A percentile compares a stretch with the other conserved stretches of the same genome.
Conservation (phyloP, 2,797 vertebrate genomes). For the Octomys mimax region DNA sequence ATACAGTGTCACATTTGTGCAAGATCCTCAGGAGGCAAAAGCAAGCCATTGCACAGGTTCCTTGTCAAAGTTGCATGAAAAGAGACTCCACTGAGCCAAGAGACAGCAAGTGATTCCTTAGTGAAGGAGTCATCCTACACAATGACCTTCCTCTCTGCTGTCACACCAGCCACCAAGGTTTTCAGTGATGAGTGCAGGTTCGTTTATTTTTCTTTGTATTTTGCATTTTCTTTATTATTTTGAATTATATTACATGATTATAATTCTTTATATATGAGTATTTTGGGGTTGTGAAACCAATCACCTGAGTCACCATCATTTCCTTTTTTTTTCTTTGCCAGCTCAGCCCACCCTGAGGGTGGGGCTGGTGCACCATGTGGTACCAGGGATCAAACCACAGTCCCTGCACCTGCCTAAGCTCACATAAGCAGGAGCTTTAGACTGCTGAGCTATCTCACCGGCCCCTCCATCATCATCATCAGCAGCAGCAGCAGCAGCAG, state of each 20-base stretch:
- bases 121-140: neutral
- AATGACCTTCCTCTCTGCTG: neutral
- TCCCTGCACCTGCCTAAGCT: too few relatives aligned
- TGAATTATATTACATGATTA: neutral
- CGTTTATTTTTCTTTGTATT: neutral
- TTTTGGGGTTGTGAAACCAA: neutral
- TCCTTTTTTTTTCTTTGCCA: neutral
- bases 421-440: too few relatives aligned
- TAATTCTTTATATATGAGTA: neutral
- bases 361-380: too few relatives aligned
- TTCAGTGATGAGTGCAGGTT: neutral
- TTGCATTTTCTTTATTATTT: neutral
- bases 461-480: neutral
- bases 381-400: too few relatives aligned
- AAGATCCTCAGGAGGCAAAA: neutral
- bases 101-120: neutral
- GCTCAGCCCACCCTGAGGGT: too few relatives aligned
- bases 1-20: neutral
- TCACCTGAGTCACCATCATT: neutral
- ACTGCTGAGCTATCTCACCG: too few relatives aligned
- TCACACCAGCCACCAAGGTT: neutral
- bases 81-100: neutral
- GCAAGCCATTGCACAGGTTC: neutral
- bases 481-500: too few relatives aligned
- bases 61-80: neutral